Conservation (phyloP, 2,113 vertebrate genomes). For the Cyanocitta stelleri region DNA sequence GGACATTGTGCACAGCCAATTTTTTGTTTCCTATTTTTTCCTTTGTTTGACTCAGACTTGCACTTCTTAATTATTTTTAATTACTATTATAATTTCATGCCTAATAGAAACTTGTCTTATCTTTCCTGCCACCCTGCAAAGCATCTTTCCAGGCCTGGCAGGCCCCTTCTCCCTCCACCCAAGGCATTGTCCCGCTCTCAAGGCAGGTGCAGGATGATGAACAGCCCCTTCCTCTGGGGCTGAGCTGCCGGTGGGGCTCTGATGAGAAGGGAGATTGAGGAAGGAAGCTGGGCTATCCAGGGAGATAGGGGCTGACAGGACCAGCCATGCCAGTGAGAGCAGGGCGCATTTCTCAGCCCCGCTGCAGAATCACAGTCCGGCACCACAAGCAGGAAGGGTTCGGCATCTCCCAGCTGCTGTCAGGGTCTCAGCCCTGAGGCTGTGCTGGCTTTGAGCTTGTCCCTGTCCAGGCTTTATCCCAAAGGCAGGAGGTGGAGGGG, state of each 20-base stretch:
- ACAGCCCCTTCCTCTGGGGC: neutral
- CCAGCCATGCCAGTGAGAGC: neutral
- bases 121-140: neutral
- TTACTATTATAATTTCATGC: neutral
- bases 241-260: neutral
- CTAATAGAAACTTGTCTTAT: neutral
- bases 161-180: neutral
- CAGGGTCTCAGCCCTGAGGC: neutral
- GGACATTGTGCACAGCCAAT: rapidly evolving
- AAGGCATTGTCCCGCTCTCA: rapidly evolving
- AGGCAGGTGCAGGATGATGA: rapidly evolving
- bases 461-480: neutral
- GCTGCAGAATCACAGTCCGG: rapidly evolving
- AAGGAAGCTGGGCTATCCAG: neutral
- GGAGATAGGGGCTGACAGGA: too few relatives aligned
- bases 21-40: neutral
- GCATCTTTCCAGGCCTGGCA: neutral
- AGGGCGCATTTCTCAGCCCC: neutral
- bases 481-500: neutral
- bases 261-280: neutral
- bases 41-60: neutral
- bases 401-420: rapidly evolving
- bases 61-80: neutral
- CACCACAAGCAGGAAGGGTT: neutral
- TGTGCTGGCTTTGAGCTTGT: neutral